Conservation (phyloP, 2,888 invertebrate species). For the Pristionchus entomophagus region DNA sequence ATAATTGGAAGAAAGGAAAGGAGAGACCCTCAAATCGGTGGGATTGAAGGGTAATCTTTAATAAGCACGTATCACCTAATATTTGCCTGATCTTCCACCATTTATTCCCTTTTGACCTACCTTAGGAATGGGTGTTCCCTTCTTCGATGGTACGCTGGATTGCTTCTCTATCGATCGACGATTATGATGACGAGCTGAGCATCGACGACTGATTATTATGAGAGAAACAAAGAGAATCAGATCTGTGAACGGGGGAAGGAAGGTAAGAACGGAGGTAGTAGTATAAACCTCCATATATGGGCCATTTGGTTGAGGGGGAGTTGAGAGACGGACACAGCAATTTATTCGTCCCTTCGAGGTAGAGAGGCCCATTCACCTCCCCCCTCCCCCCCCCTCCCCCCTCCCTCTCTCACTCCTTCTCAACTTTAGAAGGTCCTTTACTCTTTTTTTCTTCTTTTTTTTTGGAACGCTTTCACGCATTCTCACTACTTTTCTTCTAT, state of each 20-base stretch:
- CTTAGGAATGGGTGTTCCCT: not conserved
- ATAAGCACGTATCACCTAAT: no score
- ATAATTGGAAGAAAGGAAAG: no score
- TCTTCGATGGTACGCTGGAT: not conserved
- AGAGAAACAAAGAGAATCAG: not conserved
- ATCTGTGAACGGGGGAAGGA: not conserved
- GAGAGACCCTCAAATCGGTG: no score
- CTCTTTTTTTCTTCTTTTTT: not conserved
- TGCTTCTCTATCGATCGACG: slow-evolving; percentile 33
- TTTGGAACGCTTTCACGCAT: not conserved
- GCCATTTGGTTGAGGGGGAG: slow-evolving; percentile 7
- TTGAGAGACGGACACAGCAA: not conserved
- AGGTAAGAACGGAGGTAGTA: slow-evolving; percentile 13
- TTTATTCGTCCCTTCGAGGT: not conserved
- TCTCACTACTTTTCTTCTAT: not conserved
- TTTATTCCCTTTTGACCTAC: not conserved
- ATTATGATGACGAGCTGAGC: not conserved
- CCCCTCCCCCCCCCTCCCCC: not conserved
- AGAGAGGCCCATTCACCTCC: slow-evolving; percentile 15
- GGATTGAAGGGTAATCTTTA: no score
- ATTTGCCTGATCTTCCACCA: no score
- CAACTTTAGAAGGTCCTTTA: not conserved
- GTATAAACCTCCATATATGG: not conserved
- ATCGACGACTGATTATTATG: slow-evolving; percentile 10
- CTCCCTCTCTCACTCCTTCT: not conserved